These are phyloP conservation scores for Zosterops lateralis DNA, from an alignment of 2,113 vertebrate genomes.

Conservation along the genomic window DNA sequence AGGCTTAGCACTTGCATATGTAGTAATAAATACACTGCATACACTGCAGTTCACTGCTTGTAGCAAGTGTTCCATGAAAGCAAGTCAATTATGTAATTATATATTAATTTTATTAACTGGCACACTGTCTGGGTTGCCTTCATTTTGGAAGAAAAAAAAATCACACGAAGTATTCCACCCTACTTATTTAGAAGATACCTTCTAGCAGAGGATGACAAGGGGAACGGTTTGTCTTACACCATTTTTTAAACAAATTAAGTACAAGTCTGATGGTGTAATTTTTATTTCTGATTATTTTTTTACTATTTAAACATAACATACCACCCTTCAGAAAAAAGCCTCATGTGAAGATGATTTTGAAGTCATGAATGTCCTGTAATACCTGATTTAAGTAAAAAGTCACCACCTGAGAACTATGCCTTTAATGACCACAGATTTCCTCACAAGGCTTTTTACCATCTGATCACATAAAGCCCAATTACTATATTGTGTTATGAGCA, in stretches of 20 bases:
- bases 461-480: background rate
- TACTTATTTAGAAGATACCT: background rate
- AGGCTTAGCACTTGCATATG: background rate
- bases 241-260: background rate
- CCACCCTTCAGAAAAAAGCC: background rate
- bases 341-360: background rate
- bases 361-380: background rate
- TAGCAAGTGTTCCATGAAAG: background rate
- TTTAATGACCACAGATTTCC: background rate
- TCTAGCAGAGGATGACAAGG: background rate
- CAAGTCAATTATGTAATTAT: background rate
- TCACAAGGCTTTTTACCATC: background rate
- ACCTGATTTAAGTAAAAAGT: background rate
- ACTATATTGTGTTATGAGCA: background rate
- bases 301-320: background rate
- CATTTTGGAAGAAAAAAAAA: background rate
- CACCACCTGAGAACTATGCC: background rate
- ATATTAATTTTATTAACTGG: background rate
- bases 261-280: background rate
- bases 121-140: background rate
- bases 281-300: background rate
- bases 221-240: background rate
- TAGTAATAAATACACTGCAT: background rate
- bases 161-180: background rate
- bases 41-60: background rate